Base-by-base conservation (phyloP, 2,888 invertebrate species). In the Panopea generosa region DNA sequence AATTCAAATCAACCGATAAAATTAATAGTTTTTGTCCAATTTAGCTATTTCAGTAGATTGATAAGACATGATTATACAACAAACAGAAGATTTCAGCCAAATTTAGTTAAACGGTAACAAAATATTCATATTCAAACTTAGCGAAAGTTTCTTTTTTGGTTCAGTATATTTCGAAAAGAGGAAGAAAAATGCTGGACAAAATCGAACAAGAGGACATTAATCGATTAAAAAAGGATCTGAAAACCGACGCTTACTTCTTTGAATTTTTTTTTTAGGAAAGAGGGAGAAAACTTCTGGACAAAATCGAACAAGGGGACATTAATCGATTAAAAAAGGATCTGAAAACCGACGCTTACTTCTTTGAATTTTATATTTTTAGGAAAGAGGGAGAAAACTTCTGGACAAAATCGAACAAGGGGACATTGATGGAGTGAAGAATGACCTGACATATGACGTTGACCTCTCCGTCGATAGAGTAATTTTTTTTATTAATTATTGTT, bases 401-500 rank as follows among this genome's bases (percentile, higher is more conserved):
- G 55, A 65, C 11, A 65, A 65, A n/a, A 65, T 65, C 3, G 65
- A 55, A n/a, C 18, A 55, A 2, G 18, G 29, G 1, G 65, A 65
- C 29, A 47, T 55, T 29, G 65, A 47, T 1, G 65, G 55, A 9
- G 55, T 65, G 26, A 55, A 26, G 20, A 38, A 27, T 20, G 53
- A 53, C n/a, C 47, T 65, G 3, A 53, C 29, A 14, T 47, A 55
- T 29, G 65, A 65, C 20, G 43, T 53, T 1, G 65, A 65, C 27
- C 45, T 65, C 2, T 45, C 55, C 43, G 55, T 65, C 24, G 65
- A 65, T 20, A 43, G 55, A 53, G 65, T 65, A 65, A 22, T 40
- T 11, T 40, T 16, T 11, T 7, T 40, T 40, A 40, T 40, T 40
- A 40, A 7, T 40, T 40, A 40, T 40, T 40, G 40, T 40, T 40